A percentile compares a stretch with the other conserved stretches of the same genome.
phyloP scores from a whole-genome alignment of 2,797 vertebrate species.

The Myotis daubentonii region DNA sequence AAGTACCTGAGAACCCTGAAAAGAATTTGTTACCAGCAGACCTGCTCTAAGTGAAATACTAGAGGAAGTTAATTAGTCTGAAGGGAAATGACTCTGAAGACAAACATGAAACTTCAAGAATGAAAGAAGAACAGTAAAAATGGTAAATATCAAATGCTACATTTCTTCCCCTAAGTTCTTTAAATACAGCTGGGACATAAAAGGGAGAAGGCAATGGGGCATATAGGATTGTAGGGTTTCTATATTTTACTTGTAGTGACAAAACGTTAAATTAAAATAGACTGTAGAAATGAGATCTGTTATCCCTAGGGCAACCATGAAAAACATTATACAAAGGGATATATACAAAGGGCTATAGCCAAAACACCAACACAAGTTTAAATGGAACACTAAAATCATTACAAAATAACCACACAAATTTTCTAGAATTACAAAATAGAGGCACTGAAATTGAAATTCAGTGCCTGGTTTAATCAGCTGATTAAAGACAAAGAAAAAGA shows the following conservation, averaged over 20 bases:
- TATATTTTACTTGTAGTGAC: background rate
- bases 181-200: background rate
- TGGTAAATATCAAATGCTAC: background rate
- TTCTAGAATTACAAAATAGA: conserved; percentile 11
- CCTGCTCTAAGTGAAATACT: background rate
- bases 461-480: background rate
- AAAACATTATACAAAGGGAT: background rate
- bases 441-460: conserved; percentile 14
- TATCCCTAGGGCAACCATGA: background rate
- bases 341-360: background rate
- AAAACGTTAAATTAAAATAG: conserved; percentile 7
- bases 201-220: background rate
- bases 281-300: background rate
- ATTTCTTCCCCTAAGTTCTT: background rate
- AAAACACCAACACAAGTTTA: conserved; percentile 2
- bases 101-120: background rate
- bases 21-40: background rate
- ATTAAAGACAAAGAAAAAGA: conserved; percentile 36
- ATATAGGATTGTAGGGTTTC: background rate
- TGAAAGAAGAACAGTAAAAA: conserved; percentile 34
- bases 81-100: background rate
- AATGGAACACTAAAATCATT: background rate
- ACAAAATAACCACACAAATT: background rate
- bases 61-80: background rate
- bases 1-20: background rate